Conservation (phyloP, 2,113 vertebrate species). For the Callipepla californica region DNA sequence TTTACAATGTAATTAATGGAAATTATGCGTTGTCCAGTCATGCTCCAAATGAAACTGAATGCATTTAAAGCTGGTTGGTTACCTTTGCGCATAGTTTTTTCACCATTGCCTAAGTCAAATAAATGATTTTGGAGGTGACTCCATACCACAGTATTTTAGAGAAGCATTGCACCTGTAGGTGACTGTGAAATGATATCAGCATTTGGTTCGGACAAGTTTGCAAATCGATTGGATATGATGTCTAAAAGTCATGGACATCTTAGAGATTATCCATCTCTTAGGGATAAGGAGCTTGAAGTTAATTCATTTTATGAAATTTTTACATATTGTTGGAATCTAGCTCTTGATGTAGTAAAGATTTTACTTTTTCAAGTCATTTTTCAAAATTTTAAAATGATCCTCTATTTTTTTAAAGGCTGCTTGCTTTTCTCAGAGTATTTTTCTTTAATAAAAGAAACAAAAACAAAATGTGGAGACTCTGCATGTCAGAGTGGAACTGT, state of each 20-base stretch:
- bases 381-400: background rate
- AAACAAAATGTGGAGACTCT: background rate
- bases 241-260: background rate
- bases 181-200: background rate
- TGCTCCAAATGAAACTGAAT: slow-evolving; percentile 26
- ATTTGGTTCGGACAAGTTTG: background rate
- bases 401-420: background rate
- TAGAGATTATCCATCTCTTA: background rate
- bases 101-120: background rate
- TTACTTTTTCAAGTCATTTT: background rate
- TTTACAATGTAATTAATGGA: slow-evolving; percentile 23
- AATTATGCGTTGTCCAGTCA: background rate
- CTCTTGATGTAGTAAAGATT: background rate
- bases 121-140: background rate
- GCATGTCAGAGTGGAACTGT: background rate
- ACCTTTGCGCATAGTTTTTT: background rate
- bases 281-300: background rate
- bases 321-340: background rate
- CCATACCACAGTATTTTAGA: background rate
- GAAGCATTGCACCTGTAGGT: background rate
- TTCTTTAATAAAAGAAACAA: background rate
- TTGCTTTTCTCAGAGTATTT: background rate
- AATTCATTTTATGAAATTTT: background rate
- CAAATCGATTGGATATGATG: background rate
- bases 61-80: slow-evolving; percentile 32